These are phyloP conservation scores for Acronicta psi DNA, from an alignment of 2,888 invertebrate species.

Conservation along the genomic window DNA sequence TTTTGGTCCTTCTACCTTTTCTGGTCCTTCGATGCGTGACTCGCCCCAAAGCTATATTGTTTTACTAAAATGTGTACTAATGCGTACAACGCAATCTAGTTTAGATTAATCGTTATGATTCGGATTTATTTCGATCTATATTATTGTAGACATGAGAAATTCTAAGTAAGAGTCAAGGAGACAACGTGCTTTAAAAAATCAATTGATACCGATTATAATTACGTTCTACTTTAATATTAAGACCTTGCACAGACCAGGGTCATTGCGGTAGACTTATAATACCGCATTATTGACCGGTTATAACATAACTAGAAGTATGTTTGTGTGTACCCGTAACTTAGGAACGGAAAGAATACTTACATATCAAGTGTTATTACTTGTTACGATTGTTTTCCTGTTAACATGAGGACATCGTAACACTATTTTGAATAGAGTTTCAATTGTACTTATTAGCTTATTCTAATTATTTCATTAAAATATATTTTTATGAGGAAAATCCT, in stretches of 20 bases:
- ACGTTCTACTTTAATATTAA: conserved; percentile 3
- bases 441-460: too few species aligned
- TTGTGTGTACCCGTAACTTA: conserved; percentile 26
- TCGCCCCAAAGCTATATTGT: too few species aligned
- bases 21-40: too few species aligned
- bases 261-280: conserved; percentile 24
- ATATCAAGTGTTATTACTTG: neutral
- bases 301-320: conserved; percentile 18
- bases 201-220: neutral
- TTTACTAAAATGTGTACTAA: too few species aligned
- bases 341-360: conserved; percentile 11
- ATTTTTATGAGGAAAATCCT: too few species aligned
- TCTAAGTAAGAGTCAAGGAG: neutral
- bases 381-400: conserved; percentile 12
- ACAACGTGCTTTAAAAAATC: neutral
- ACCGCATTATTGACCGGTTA: conserved; percentile 24
- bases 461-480: too few species aligned
- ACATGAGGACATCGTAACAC: too few species aligned
- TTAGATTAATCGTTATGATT: too few species aligned
- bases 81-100: too few species aligned
- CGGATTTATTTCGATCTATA: too few species aligned
- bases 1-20: too few species aligned
- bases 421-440: too few species aligned
- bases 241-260: conserved; percentile 19
- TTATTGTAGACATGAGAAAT: neutral